Evolutionary conservation across 2,113 vertebrate genomes (phyloP).

Genomic region (Cynopterus brachyotis): DNA sequence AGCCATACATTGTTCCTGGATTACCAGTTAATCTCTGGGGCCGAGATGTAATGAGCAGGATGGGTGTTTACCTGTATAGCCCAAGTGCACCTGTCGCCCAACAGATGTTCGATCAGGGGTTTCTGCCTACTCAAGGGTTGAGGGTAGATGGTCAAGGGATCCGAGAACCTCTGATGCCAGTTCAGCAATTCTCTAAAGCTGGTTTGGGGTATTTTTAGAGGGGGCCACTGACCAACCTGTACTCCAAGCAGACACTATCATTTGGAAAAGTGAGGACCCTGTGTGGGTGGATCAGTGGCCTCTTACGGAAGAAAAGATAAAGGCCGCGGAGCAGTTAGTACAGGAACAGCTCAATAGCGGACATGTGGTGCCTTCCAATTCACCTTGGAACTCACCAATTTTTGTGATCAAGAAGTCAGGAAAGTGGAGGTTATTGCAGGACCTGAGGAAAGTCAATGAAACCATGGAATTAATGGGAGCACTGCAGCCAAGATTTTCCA

Average conservation of each 20-base stretch:
- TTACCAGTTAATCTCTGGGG: not conserved
- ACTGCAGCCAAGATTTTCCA: fast-evolving
- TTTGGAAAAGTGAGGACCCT: not conserved
- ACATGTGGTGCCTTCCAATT: not conserved
- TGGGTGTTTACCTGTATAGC: not conserved
- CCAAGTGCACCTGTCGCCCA: fast-evolving
- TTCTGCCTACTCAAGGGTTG: not conserved
- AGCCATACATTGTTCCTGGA: not conserved
- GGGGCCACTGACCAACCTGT: not conserved
- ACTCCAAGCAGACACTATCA: not conserved
- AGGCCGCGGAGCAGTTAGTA: fast-evolving
- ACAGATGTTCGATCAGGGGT: not conserved
- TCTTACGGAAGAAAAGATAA: not conserved
- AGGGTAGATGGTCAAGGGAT: not conserved
- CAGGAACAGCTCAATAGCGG: not conserved
- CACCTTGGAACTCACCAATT: not conserved
- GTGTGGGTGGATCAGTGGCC: not conserved
- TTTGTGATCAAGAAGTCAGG: not conserved
- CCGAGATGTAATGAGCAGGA: not conserved
- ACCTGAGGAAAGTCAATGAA: not conserved
- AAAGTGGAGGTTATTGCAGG: not conserved
- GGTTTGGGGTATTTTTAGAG: not conserved
- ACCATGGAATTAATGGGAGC: not conserved
- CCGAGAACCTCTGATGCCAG: not conserved
- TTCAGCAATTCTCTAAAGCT: not conserved